A percentile compares a stretch with the other conserved stretches of the same genome.
These are phyloP conservation scores for Chrysopa pallens DNA, from an alignment of 1,140 invertebrate genomes.

Conservation along the genomic window DNA sequence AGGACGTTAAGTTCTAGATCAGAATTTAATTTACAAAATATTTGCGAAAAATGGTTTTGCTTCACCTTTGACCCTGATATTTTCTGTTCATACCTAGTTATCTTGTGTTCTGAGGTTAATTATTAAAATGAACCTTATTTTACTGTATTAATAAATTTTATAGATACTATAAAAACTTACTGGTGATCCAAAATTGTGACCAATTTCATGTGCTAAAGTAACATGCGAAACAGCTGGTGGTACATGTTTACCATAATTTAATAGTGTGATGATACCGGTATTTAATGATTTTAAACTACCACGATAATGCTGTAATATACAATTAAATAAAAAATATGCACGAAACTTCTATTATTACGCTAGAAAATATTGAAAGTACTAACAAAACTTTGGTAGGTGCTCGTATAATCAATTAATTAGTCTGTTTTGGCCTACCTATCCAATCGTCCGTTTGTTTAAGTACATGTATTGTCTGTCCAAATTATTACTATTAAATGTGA, in stretches of 20 bases:
- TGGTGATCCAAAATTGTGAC: constrained; percentile 97
- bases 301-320: constrained; percentile 64
- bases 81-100: not conserved
- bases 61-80: not conserved
- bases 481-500: too few relatives aligned
- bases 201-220: constrained; percentile 97
- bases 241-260: constrained; percentile 99
- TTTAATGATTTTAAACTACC: constrained; percentile 90
- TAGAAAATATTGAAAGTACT: too few relatives aligned
- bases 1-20: too few relatives aligned
- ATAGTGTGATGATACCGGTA: constrained; percentile 92
- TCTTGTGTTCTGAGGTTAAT: not conserved
- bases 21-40: too few relatives aligned
- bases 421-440: too few relatives aligned
- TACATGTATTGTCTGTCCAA: too few relatives aligned
- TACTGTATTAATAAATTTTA: constrained; percentile 1
- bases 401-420: too few relatives aligned
- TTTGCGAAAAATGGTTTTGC: not conserved
- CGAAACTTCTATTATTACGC: too few relatives aligned
- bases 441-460: too few relatives aligned
- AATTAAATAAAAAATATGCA: too few relatives aligned
- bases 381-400: too few relatives aligned
- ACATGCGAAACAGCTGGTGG: constrained; percentile 95
- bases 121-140: not conserved
- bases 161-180: constrained; percentile 32